Conservation (phyloP, 2,888 invertebrate genomes). For the Stomorhina lunata region DNA sequence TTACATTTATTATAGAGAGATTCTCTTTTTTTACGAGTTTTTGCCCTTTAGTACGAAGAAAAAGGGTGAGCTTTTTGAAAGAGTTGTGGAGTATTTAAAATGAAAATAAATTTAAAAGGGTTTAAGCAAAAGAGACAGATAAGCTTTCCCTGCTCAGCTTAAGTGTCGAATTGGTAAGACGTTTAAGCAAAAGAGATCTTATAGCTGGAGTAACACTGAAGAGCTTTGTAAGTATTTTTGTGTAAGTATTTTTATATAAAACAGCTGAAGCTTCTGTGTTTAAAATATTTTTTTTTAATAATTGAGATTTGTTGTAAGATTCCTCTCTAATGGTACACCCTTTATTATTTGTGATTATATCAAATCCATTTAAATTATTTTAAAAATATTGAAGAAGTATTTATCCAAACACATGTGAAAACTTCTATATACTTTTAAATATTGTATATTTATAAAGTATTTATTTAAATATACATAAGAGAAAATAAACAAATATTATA, state of each 20-base stretch:
- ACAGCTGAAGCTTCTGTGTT: too few relatives aligned
- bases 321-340: not conserved
- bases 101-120: too few relatives aligned
- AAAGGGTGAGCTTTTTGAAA: too few relatives aligned
- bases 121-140: too few relatives aligned
- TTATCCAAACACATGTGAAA: not conserved
- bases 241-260: too few relatives aligned
- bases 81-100: too few relatives aligned
- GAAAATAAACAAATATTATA: conserved; percentile 24
- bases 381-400: not conserved
- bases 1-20: conserved; percentile 34
- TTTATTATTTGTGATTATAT: not conserved
- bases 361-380: not conserved
- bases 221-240: too few relatives aligned
- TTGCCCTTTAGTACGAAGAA: too few relatives aligned
- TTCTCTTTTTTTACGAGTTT: conserved; percentile 2
- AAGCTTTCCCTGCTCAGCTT: too few relatives aligned
- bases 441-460: not conserved
- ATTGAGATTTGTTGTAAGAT: not conserved
- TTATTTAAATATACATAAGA: not conserved
- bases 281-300: not conserved
- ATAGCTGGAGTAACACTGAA: too few relatives aligned
- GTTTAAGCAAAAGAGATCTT: too few relatives aligned
- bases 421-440: conserved; percentile 12
- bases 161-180: too few relatives aligned